phyloP scores from a whole-genome alignment of 2,888 invertebrate genomes.

The Lissocephala sabroskyi region DNA sequence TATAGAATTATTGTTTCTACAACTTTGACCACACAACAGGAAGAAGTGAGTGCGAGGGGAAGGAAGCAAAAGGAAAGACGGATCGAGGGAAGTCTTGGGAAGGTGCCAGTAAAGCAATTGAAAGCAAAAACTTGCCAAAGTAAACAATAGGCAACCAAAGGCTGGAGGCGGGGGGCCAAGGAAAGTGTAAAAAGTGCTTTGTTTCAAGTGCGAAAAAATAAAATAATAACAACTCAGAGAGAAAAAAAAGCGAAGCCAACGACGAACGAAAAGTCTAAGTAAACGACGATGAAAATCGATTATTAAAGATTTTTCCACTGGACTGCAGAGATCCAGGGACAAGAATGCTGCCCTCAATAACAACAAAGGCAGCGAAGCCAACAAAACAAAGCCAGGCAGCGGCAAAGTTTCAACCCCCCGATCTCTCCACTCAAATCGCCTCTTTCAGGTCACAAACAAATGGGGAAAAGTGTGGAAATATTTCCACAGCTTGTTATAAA shows the following conservation, averaged over 20 bases:
- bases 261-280: slow-evolving; percentile 9
- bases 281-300: slow-evolving; percentile 39
- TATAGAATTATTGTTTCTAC: slow-evolving; percentile 21
- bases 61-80: not conserved
- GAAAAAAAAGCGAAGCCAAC: not conserved
- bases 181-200: slow-evolving; percentile 16
- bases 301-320: slow-evolving; percentile 22
- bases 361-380: no score
- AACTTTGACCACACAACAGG: slow-evolving; percentile 1
- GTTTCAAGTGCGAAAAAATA: slow-evolving; percentile 36
- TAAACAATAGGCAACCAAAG: slow-evolving; percentile 3
- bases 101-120: slow-evolving; percentile 1
- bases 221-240: slow-evolving; percentile 6
- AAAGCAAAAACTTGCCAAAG: slow-evolving; percentile 19
- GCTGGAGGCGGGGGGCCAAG: no score
- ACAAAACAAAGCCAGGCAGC: not conserved
- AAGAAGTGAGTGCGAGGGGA: not conserved
- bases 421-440: slow-evolving; percentile 7
- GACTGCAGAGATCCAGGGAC: slow-evolving; percentile 7
- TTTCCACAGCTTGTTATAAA: slow-evolving; percentile 47
- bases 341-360: slow-evolving; percentile 10
- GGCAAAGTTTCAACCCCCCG: not conserved
- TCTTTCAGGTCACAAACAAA: slow-evolving; percentile 18
- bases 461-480: slow-evolving; percentile 37
- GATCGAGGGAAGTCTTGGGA: not conserved